Conservation (phyloP, 2,113 vertebrate species). For the Pomatostomus ruficeps region DNA sequence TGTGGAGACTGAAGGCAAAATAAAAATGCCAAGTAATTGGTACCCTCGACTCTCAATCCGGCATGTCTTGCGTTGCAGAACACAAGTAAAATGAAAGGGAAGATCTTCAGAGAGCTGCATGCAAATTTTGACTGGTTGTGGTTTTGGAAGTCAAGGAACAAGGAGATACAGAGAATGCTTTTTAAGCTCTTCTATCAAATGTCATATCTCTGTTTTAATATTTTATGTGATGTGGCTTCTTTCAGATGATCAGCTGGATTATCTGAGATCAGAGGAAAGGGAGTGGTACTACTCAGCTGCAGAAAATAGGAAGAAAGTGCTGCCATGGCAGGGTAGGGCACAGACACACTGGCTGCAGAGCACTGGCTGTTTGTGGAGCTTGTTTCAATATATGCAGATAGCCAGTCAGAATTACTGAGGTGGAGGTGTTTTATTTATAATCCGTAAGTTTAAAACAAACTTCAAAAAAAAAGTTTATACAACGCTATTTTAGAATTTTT, state of each 20-base stretch:
- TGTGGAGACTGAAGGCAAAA: background rate
- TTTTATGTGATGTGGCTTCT: conserved; percentile 36
- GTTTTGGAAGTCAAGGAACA: conserved; percentile 30
- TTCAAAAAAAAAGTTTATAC: background rate
- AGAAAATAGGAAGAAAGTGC: conserved; percentile 19
- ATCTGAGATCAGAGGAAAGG: conserved; percentile 33
- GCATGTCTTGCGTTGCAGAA: background rate
- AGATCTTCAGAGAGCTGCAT: conserved; percentile 23
- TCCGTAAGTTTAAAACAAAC: background rate
- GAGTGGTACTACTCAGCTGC: background rate
- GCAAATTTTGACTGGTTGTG: conserved; percentile 22
- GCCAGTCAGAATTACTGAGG: background rate
- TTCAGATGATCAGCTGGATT: conserved; percentile 47
- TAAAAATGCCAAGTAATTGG: background rate
- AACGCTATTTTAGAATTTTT: background rate
- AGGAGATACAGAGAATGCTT: background rate
- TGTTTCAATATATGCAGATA: background rate
- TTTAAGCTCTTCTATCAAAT: conserved; percentile 25
- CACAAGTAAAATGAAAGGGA: background rate
- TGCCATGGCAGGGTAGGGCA: background rate
- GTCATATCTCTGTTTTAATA: conserved; percentile 36
- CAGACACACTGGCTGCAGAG: background rate
- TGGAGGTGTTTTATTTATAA: background rate
- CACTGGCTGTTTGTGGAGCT: background rate
- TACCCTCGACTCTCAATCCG: background rate